Conservation (phyloP, 2,888 invertebrate species). For the Andrena marginata region DNA sequence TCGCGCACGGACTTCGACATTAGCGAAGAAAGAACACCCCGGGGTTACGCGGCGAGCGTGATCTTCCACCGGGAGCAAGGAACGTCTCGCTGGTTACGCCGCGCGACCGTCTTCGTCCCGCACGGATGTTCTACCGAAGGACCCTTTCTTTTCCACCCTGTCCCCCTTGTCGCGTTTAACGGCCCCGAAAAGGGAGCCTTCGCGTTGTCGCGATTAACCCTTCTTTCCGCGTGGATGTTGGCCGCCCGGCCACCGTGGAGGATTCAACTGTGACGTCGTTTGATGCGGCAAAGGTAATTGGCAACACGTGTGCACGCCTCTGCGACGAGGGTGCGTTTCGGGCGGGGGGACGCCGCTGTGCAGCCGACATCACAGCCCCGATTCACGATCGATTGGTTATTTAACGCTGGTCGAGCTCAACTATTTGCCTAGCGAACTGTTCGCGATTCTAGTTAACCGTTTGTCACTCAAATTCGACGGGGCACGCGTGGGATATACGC, state of each 20-base stretch:
- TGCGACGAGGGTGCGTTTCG: background rate
- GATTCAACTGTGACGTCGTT: conserved; percentile 45
- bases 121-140: conserved; percentile 30
- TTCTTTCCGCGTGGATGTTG: conserved; percentile 15
- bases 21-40: conserved; percentile 2
- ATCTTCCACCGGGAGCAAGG: conserved; percentile 22
- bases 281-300: conserved; percentile 40
- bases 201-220: conserved; percentile 25
- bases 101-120: conserved; percentile 23
- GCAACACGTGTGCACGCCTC: conserved; percentile 30
- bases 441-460: conserved; percentile 51
- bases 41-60: conserved; percentile 22
- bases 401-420: conserved; percentile 48
- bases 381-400: conserved; percentile 53
- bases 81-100: conserved; percentile 38
- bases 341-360: background rate
- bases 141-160: background rate
- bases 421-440: conserved; percentile 54
- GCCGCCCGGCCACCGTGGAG: background rate
- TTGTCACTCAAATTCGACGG: conserved; percentile 21
- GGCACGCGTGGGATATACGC: background rate
- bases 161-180: conserved; percentile 6
- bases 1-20: conserved; percentile 35
- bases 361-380: conserved; percentile 5
- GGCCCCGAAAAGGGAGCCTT: conserved; percentile 1